Conservation (phyloP, 2,113 vertebrate genomes). For the Pseudorhombus dupliciocellatus region DNA sequence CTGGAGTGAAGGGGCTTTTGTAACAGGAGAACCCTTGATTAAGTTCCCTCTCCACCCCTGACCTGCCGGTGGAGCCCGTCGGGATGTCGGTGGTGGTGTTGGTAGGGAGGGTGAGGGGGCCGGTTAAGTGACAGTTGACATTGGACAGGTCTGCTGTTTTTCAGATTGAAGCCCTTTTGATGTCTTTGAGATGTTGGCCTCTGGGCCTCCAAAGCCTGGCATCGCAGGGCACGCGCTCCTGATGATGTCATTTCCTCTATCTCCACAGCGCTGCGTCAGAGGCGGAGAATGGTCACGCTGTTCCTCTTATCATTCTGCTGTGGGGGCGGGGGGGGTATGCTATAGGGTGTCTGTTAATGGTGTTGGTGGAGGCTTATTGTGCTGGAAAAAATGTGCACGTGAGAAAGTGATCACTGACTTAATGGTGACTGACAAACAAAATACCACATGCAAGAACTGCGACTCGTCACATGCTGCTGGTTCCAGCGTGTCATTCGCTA, state of each 20-base stretch:
- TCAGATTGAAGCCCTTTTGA: conserved; percentile 55
- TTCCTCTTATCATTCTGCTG: background rate
- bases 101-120: conserved; percentile 13
- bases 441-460: background rate
- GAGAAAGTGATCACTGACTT: background rate
- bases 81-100: conserved; percentile 34
- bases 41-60: conserved; percentile 71
- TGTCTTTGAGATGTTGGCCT: conserved; percentile 43
- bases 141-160: conserved; percentile 68
- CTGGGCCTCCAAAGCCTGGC: conserved; percentile 29
- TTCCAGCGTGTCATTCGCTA: background rate
- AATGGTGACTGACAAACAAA: background rate
- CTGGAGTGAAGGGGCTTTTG: conserved; percentile 64
- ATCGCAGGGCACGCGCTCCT: conserved; percentile 19
- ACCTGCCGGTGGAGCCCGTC: conserved; percentile 54
- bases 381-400: background rate
- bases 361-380: background rate
- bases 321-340: background rate
- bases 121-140: conserved; percentile 80
- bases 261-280: background rate
- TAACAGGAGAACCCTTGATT: conserved; percentile 82
- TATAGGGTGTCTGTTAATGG: background rate
- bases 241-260: conserved; percentile 54
- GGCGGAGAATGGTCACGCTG: background rate
- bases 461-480: background rate